Percentiles rank a stretch among this genome's conserved stretches.
Conservation (phyloP, 2,113 vertebrate genomes). For the Melanotaenia duboulayi region DNA sequence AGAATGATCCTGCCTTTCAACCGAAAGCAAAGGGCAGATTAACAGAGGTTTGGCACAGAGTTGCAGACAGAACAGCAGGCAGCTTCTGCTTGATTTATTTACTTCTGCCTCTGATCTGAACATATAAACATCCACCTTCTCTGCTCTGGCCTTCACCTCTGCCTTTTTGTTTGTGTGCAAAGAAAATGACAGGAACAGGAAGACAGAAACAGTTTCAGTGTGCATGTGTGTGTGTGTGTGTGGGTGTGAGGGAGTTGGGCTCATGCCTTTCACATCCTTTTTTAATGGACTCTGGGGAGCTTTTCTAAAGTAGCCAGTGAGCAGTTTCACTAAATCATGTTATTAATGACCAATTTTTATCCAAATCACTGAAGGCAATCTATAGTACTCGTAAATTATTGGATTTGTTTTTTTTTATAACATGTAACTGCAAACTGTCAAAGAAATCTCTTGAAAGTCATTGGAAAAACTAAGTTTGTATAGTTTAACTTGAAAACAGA, state of each 20-base stretch:
- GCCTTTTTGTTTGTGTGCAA: conserved; percentile 11
- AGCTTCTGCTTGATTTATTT: conserved; percentile 13
- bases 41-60: too few species aligned
- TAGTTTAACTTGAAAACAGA: too few species aligned
- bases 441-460: too few species aligned
- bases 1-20: too few species aligned
- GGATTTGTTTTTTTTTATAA: too few species aligned
- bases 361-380: too few species aligned
- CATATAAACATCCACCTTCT: conserved; percentile 43
- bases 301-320: conserved; percentile 27
- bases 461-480: too few species aligned
- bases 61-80: conserved; percentile 14
- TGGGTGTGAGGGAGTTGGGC: conserved; percentile 7
- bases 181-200: not conserved
- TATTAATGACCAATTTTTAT: conserved; percentile 10
- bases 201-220: conserved; percentile 5
- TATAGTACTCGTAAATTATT: too few species aligned
- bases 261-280: conserved; percentile 20
- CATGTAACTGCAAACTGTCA: too few species aligned
- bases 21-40: too few species aligned
- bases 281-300: conserved; percentile 39
- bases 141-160: conserved; percentile 52
- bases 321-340: conserved; percentile 35
- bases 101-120: conserved; percentile 30
- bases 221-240: not conserved